Conservation (phyloP, 1,140 invertebrate genomes). For the Potamilus streckersoni region DNA sequence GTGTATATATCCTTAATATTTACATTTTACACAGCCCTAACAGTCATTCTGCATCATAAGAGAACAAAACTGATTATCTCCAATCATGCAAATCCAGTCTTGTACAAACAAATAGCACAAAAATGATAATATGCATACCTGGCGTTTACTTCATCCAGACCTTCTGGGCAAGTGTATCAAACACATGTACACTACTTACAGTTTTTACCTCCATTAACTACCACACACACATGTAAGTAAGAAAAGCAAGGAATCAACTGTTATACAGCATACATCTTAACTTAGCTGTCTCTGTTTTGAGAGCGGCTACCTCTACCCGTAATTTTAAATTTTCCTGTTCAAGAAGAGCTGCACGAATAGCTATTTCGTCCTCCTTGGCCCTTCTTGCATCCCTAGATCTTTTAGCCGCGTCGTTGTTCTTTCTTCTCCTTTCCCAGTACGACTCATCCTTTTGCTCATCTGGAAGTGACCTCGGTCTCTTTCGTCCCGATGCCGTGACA, state of each 20-base stretch:
- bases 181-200: no score
- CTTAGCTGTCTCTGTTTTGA: slow-evolving; percentile 67
- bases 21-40: no score
- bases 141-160: no score
- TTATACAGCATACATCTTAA: slow-evolving; percentile 72
- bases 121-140: no score
- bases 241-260: slow-evolving; percentile 24
- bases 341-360: slow-evolving; percentile 62
- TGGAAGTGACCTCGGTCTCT: slow-evolving; percentile 49
- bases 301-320: slow-evolving; percentile 59
- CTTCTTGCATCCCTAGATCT: slow-evolving; percentile 65
- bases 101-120: no score
- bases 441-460: slow-evolving; percentile 63
- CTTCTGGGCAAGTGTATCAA: no score
- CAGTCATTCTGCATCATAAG: no score
- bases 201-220: no score
- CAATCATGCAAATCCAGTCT: no score
- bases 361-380: slow-evolving; percentile 67
- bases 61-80: no score
- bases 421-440: slow-evolving; percentile 67
- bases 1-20: no score
- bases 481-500: slow-evolving; percentile 30
- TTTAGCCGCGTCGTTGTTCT: slow-evolving; percentile 70
- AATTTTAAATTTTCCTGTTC: slow-evolving; percentile 68
- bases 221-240: no score